Conservation (phyloP, 2,113 vertebrate species). For the Bucco capensis region DNA sequence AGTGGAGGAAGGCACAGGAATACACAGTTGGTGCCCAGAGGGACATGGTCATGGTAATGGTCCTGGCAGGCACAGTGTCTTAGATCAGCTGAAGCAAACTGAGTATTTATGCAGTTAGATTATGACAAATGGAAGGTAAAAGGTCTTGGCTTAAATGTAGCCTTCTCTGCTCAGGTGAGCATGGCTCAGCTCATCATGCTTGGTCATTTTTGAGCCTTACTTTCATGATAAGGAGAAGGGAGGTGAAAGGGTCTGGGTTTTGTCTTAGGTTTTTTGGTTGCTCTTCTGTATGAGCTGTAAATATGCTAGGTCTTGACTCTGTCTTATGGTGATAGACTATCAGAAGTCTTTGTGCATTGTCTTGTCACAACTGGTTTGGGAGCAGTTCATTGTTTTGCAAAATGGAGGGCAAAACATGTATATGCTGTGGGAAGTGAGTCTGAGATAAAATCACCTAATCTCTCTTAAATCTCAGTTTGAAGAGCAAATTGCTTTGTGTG, state of each 20-base stretch:
- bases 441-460: background rate
- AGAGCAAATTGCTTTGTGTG: background rate
- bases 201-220: background rate
- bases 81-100: background rate
- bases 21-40: fast-evolving
- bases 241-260: background rate
- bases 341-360: background rate
- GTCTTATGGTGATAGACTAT: no score
- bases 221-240: background rate
- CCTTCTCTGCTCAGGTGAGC: background rate
- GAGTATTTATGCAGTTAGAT: background rate
- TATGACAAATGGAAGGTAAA: background rate
- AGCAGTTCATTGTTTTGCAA: background rate
- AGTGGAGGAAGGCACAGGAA: background rate
- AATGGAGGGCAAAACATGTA: background rate
- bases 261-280: background rate
- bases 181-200: background rate
- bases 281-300: background rate
- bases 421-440: background rate
- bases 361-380: background rate
- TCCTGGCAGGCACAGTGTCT: background rate
- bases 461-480: background rate
- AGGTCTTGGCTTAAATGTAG: background rate
- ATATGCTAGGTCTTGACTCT: background rate
- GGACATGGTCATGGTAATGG: background rate